phyloP scores from a whole-genome alignment of 2,888 invertebrate genomes.

The Nipponacmea schrenckii region DNA sequence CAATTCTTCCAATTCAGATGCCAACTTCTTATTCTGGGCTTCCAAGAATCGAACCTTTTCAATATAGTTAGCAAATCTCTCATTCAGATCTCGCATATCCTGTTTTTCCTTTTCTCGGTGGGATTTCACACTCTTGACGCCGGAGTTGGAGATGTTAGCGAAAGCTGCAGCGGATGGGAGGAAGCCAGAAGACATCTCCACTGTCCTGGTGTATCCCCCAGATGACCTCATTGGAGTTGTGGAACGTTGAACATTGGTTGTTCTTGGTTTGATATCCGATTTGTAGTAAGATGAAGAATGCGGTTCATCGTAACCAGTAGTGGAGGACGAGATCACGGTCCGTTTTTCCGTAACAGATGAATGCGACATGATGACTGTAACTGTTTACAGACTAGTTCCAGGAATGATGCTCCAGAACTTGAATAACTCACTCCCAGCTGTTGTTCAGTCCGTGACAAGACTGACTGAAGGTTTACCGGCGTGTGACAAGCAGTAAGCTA shows the following conservation, averaged over 20 bases:
- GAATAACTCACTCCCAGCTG: too few species aligned
- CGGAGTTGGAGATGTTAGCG: slow-evolving; percentile 52
- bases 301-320: not conserved
- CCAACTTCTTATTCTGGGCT: slow-evolving; percentile 68
- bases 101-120: slow-evolving; percentile 70
- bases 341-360: slow-evolving; percentile 13
- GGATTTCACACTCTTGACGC: slow-evolving; percentile 67
- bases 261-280: slow-evolving; percentile 45
- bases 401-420: too few species aligned
- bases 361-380: not conserved
- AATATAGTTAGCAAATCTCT: slow-evolving; percentile 71
- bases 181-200: slow-evolving; percentile 45
- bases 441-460: too few species aligned
- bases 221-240: slow-evolving; percentile 37
- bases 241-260: slow-evolving; percentile 40
- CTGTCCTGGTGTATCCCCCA: slow-evolving; percentile 40
- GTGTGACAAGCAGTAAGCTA: too few species aligned
- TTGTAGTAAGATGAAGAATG: slow-evolving; percentile 37
- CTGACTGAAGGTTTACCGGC: too few species aligned
- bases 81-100: slow-evolving; percentile 71
- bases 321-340: slow-evolving; percentile 8
- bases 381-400: too few species aligned
- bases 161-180: slow-evolving; percentile 43
- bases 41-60: slow-evolving; percentile 70
- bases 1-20: slow-evolving; percentile 63